Conservation (phyloP, 2,797 vertebrate genomes). For the Bothrops alternatus region DNA sequence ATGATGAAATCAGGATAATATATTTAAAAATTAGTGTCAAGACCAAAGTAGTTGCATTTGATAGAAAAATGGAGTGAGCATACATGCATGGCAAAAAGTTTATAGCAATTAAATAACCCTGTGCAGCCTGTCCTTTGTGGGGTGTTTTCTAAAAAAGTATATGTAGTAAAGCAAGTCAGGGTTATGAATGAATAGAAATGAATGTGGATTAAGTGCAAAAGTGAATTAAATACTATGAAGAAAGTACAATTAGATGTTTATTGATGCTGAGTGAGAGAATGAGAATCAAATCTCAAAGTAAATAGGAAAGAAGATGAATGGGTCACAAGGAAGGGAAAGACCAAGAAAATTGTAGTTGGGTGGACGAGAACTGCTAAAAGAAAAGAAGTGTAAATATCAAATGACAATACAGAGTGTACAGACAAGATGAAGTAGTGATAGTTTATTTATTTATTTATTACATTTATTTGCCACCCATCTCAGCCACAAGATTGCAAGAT, state of each 20-base stretch:
- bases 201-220: background rate
- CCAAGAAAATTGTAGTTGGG: background rate
- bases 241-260: background rate
- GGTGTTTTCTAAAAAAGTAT: background rate
- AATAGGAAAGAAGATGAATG: background rate
- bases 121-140: background rate
- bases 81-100: background rate
- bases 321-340: background rate
- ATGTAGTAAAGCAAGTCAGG: background rate
- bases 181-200: background rate
- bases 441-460: background rate
- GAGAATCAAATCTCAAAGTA: background rate
- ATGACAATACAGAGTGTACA: background rate
- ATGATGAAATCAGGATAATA: background rate
- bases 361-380: background rate
- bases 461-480: background rate
- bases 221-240: background rate
- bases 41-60: background rate
- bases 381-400: background rate
- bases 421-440: background rate
- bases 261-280: background rate
- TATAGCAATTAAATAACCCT: background rate
- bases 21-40: background rate
- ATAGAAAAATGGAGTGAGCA: background rate
- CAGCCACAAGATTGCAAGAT: background rate